Conservation (phyloP, 2,113 vertebrate species). For the Halcyon senegalensis region DNA sequence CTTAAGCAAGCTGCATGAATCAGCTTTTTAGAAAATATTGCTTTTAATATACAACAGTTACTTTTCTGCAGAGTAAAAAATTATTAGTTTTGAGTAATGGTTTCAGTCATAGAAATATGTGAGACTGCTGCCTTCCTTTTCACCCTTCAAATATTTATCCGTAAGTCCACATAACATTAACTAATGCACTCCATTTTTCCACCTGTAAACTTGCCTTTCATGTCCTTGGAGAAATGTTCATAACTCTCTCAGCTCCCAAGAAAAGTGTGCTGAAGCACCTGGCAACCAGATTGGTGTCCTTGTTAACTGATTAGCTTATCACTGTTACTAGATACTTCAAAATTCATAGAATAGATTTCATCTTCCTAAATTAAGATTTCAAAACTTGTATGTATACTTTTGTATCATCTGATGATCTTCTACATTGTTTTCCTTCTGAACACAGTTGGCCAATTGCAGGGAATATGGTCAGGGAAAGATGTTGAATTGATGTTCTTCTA, state of each 20-base stretch:
- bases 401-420: background rate
- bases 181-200: background rate
- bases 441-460: background rate
- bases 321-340: background rate
- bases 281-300: background rate
- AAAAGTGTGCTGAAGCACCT: background rate
- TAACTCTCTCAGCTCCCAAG: background rate
- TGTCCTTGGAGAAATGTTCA: background rate
- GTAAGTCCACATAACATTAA: background rate
- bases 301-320: background rate
- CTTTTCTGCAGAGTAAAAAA: background rate
- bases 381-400: background rate
- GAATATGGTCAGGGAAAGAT: background rate
- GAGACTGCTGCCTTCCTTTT: background rate
- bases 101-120: background rate
- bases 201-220: background rate
- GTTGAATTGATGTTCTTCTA: background rate
- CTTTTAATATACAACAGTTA: background rate
- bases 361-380: background rate
- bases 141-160: background rate
- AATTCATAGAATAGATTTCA: background rate
- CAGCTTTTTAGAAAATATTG: background rate
- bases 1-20: background rate
- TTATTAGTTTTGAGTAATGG: background rate
- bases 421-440: background rate